Base-by-base conservation (phyloP, 2,797 vertebrate genomes). In the Coregonus ussuriensis region DNA sequence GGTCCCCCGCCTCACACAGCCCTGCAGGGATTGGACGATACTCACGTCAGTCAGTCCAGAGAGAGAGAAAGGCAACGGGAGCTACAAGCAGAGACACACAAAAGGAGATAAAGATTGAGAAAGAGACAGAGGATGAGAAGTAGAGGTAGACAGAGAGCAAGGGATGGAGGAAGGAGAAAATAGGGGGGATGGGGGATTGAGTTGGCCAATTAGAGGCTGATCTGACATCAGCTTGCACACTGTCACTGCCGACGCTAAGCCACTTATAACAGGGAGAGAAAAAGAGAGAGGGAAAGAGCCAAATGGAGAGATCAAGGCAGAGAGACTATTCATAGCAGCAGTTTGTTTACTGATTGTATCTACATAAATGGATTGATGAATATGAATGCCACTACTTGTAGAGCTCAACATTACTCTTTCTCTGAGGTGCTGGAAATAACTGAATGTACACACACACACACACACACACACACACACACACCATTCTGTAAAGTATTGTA, bases 1-100 rank as follows among this genome's bases (percentile, higher is more conserved):
- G 89, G 94, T 89, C 77, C 91, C 93, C 89, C 94, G 94, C 84
- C 90, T 95, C 94, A 94, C 92, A 83, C 93, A 95, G 93, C 94
- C 93, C 96, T 97, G 91, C 89, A 81, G 89, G 77, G 91, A 93
- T 92, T 91, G 91, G 89, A 90, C 74, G 72, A 74, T 66, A 69
- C 9, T 14, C 1, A 6, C 7, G 78, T 93, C 90, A 91, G 82
- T 90, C 16, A 91, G 82, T 90, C 16, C 66, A 76, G 76, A 59
- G 73, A 66, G 65, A 51, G 71, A 71, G 65, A 77, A 47, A 73
- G 72, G 59, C 7, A 31, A 66, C 9, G 11, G 21, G 62, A 74
- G 54, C 54, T 4, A 65, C 9, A 65, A 41, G 67, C n/a, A 13
- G 21, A 51, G 14, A 68, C 51, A 16, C 9, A 52, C 31, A 47